Evolutionary conservation across 2,888 invertebrate genomes (phyloP).

Genomic region (Dione vanillae): DNA sequence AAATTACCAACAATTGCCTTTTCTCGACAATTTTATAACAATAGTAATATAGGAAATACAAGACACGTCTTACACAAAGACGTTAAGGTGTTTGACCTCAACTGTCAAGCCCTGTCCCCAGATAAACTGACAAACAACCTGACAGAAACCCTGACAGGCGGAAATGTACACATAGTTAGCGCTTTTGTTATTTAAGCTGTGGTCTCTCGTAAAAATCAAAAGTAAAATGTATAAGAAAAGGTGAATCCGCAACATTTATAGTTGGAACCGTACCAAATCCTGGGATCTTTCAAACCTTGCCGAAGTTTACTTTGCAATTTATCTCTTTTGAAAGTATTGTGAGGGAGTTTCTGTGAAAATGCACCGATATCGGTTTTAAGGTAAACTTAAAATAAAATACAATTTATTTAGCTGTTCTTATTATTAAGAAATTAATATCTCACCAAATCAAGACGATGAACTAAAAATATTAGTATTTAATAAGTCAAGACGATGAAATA

Average conservation of each 20-base stretch:
- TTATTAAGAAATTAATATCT: too few relatives aligned
- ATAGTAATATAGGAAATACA: too few relatives aligned
- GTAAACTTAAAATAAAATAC: neutral
- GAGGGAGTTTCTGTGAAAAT: slow-evolving; percentile 9
- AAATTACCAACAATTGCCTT: too few relatives aligned
- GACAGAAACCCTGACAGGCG: neutral
- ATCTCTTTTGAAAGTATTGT: slow-evolving; percentile 16
- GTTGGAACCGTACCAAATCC: slow-evolving; percentile 22
- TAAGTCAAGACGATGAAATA: too few relatives aligned
- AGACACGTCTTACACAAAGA: too few relatives aligned
- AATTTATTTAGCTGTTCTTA: neutral
- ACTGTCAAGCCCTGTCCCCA: neutral
- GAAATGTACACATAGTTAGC: slow-evolving; percentile 7
- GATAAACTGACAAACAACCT: neutral
- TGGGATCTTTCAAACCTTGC: slow-evolving; percentile 15
- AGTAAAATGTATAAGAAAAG: slow-evolving; percentile 24
- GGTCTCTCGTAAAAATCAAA: slow-evolving; percentile 23
- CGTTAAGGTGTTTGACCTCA: neutral
- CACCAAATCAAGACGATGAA: too few relatives aligned
- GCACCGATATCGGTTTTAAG: neutral
- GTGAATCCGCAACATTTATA: slow-evolving; percentile 23
- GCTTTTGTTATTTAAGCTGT: slow-evolving; percentile 23
- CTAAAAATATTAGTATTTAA: too few relatives aligned
- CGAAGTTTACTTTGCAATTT: slow-evolving; percentile 22
- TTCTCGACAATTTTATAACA: too few relatives aligned